These are phyloP conservation scores for Mesorhabditis spiculigera DNA, from an alignment of 2,888 invertebrate species.

Conservation along the genomic window DNA sequence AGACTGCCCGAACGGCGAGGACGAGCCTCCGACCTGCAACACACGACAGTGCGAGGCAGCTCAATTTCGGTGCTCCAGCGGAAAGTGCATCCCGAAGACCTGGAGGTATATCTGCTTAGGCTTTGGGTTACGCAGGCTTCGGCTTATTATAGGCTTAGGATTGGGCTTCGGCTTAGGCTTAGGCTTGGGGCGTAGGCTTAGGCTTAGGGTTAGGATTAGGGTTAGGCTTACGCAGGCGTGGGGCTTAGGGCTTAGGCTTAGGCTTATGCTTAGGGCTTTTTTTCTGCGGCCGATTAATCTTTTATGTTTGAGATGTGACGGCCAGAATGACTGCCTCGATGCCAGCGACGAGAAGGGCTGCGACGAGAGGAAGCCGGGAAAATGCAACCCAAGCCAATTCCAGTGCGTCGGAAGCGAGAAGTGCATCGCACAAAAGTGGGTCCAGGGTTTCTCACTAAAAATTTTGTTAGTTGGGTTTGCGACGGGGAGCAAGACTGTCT, in stretches of 20 bases:
- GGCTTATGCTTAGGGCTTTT: too few species aligned
- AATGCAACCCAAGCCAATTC: slow-evolving; percentile 15
- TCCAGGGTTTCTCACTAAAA: neutral
- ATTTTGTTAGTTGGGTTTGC: slow-evolving; percentile 61
- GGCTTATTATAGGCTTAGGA: too few species aligned
- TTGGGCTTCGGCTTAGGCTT: too few species aligned
- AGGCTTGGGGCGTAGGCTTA: too few species aligned
- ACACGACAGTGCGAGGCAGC: slow-evolving; percentile 12
- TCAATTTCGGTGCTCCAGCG: slow-evolving; percentile 71
- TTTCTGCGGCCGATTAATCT: too few species aligned
- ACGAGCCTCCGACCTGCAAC: slow-evolving; percentile 50
- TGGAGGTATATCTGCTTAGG: neutral
- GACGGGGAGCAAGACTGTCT: slow-evolving; percentile 65
- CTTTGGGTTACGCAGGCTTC: too few species aligned
- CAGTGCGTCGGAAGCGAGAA: slow-evolving; percentile 12
- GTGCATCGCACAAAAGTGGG: slow-evolving; percentile 13
- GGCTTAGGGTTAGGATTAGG: too few species aligned
- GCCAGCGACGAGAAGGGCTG: slow-evolving; percentile 64
- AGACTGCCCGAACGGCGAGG: slow-evolving; percentile 37
- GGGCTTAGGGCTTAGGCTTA: too few species aligned
- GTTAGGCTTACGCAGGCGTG: too few species aligned
- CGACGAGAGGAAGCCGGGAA: slow-evolving; percentile 7
- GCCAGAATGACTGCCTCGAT: slow-evolving; percentile 71
- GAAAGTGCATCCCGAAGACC: slow-evolving; percentile 71
- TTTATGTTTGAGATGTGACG: slow-evolving; percentile 77